Percentiles rank a stretch among this genome's conserved stretches.
Conservation (phyloP, 2,113 vertebrate species). For the Bubalus kerabau region DNA sequence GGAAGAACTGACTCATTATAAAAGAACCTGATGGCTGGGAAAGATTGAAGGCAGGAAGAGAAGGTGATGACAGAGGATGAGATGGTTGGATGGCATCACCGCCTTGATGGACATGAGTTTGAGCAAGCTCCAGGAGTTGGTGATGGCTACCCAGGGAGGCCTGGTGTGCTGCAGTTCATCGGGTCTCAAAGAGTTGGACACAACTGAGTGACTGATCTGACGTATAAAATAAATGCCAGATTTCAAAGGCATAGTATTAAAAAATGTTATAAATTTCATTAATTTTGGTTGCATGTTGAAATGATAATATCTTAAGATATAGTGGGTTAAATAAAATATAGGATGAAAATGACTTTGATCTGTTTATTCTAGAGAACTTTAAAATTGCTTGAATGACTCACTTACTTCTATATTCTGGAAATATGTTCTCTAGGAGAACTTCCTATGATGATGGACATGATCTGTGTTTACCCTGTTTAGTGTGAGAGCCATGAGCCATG, state of each 20-base stretch:
- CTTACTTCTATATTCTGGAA: not conserved
- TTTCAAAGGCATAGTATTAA: not conserved
- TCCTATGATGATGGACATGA: not conserved
- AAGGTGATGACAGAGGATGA: not conserved
- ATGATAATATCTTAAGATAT: not conserved
- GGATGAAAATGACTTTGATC: not conserved
- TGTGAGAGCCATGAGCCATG: not conserved
- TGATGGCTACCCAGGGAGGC: not conserved
- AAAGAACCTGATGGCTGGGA: not conserved
- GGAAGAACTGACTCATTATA: not conserved
- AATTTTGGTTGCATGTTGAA: not conserved
- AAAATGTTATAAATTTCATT: not conserved
- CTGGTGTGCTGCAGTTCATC: not conserved
- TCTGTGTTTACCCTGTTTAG: not conserved
- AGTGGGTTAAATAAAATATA: not conserved
- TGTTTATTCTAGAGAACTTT: conserved; percentile 13
- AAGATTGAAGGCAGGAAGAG: not conserved
- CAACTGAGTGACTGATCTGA: not conserved
- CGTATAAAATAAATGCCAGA: not conserved
- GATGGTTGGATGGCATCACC: not conserved
- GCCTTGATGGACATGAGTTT: not conserved
- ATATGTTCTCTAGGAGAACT: not conserved
- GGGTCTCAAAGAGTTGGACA: not conserved
- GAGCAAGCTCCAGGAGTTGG: not conserved
- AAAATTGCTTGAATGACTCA: not conserved